Evolutionary conservation across 2,888 invertebrate genomes (phyloP), one percentile per base, ranked within the genome.

Genomic region (Drosophila flavopinicola): DNA sequence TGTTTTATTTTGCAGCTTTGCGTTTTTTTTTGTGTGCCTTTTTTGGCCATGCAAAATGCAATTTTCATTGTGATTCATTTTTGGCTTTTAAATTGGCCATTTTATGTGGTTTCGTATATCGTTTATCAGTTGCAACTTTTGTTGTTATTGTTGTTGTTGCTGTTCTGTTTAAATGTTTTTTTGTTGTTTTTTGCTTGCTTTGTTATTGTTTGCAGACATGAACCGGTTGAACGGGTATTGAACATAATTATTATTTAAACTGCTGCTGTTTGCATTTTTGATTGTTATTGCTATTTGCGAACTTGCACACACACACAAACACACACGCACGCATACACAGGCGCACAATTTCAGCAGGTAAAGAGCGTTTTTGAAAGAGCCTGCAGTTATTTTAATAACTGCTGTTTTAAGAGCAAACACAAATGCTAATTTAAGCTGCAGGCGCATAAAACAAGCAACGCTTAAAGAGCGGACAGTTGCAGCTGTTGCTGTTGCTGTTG

Each of bases 21-120:
- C 52, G 33, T 27, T n/a, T 48, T 27, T 45, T 52, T 37, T 11
- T 32, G 20, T 27, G 1, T 41, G 17, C n/a, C 17, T 27, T 9
- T 74, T 72, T 57, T 42, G 33, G 38, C 32, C 58, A 45, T 65
- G 58, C 58, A 59, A 51, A 57, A 51, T 73, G 61, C 68, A 71
- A 58, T 74, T 74, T 63, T 63, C 29, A 64, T 74, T 74, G 64
- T 71, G 71, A 71, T 74, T 71, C 71, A 71, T 71, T 64, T 67
- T 74, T 47, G 57, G 52, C 61, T 63, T 37, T 53, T 41, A 61
- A 61, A 68, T 74, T 67, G 74, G 44, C 49, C 48, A 57, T 49
- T 53, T 70, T 58, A 38, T 59, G 30, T 27, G 32, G 42, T 44
- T 42, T 20, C 25, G 9, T 30, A 24, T 38, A 5, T 37, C 9